Evolutionary conservation across 2,888 invertebrate genomes (phyloP).

Genomic region (Ormyrus pomaceus): DNA sequence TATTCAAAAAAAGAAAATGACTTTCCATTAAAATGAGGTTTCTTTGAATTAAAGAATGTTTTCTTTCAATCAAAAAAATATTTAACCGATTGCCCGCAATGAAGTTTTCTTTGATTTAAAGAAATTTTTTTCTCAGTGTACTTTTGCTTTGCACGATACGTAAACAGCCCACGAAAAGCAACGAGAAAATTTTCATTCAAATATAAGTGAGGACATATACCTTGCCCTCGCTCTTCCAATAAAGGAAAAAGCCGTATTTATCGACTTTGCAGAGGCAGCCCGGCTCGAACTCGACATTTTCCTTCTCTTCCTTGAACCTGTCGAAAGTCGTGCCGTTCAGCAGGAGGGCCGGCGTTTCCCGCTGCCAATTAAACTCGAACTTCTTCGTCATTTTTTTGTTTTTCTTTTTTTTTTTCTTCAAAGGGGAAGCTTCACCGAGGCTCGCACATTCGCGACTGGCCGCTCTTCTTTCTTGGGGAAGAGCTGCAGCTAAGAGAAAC

Average conservation of each 20-base stretch:
- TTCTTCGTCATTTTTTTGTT: slow-evolving; percentile 79
- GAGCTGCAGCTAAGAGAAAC: no score
- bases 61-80: no score
- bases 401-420: no score
- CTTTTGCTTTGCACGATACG: background rate
- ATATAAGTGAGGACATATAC: slow-evolving; percentile 60
- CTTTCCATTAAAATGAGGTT: no score
- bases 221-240: slow-evolving; percentile 81
- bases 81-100: no score
- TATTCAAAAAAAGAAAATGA: no score
- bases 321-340: slow-evolving; percentile 80
- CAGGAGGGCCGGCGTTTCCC: slow-evolving; percentile 79
- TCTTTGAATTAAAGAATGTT: no score
- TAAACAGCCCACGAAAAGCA: background rate
- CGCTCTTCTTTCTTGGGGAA: no score
- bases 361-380: slow-evolving; percentile 83
- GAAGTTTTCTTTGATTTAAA: no score
- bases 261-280: slow-evolving; percentile 80
- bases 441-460: no score
- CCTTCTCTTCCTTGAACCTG: slow-evolving; percentile 82
- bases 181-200: slow-evolving; percentile 43
- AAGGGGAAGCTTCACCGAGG: no score
- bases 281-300: slow-evolving; percentile 77
- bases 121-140: no score
- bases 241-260: slow-evolving; percentile 81